Evolutionary conservation across 2,888 invertebrate genomes (phyloP), one percentile per base, ranked within the genome.

Genomic region (Drepanosiphum platanoidis): DNA sequence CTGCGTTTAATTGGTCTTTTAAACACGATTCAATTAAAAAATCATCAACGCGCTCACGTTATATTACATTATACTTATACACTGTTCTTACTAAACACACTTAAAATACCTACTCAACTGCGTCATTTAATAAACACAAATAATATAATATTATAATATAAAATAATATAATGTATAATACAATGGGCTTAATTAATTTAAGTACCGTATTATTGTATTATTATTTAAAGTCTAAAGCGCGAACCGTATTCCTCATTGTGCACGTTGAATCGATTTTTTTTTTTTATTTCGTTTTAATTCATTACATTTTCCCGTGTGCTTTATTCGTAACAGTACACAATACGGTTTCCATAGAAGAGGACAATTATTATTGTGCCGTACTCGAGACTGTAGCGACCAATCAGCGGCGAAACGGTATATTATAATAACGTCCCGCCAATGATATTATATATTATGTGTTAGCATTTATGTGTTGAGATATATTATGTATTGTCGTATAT

Each of bases 301-400:
- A 52, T 52, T 52, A 22, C 18, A 52, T 52, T 52, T 52, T 18
- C 22, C 18, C 52, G 18, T 52, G 1, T 18, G 22, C 15, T 52
- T 52, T 3, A 52, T 18, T 22, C 52, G 18, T 5, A 18, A 18
- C n/a, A n/a, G n/a, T n/a, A n/a, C n/a, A 7, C 18, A 52, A 15
- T 18, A 7, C 52, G 8, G 22, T 52, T 52, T 39, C 22, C 22
- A 3, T 22, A 52, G 18, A 18, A 22, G 22, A 52, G 22, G 22
- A 52, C 52, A 52, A 52, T 52, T 7, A 52, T 2, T 52, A 52
- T 18, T 52, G 52, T 18, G 52, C 3, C 52, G 22, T 18, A 46
- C 46, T 74, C 32, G 74, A 46, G 30, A 74, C 74, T 74, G 52
- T 58, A 15, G 52, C 52, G n/a, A 75, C 75, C 75, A 52, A 75